Base-by-base conservation (phyloP, 2,888 invertebrate genomes). In the Spilosoma lubricipeda region DNA sequence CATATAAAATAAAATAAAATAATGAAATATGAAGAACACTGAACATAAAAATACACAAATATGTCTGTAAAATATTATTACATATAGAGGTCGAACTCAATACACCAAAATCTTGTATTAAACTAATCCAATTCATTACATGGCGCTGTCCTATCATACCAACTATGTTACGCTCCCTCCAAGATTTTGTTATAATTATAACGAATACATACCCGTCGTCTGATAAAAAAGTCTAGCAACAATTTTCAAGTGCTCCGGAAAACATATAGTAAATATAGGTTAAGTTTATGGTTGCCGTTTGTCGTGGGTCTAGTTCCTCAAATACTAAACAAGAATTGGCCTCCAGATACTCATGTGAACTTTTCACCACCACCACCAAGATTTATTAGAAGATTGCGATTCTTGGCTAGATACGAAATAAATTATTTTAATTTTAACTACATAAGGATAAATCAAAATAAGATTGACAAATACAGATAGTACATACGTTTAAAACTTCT, bases 201-300 rank as follows among this genome's bases (percentile, higher is more conserved):
- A 5, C 0, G 30, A 63, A 75, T 73, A 86, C 88, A 80, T 79
- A 94, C 94, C 76, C 94, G 81, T 71, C 90, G 85, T 36, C 91
- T 90, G 7, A 70, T 8, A 3, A 92, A 71, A 89, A 90, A 2
- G 71, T 77, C 3, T 90, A 76, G 74, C 94, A 95, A 76, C 94
- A 95, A 74, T 80, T 89, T 76, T 94, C 94, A 5, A 93, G 79
- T 1, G 91, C 94, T 45, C 90, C 91, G 0, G 94, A 93, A 77
- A 90, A 94, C 9, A 86, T 90, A 78, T 90, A 95, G 76, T 88
- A 93, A 5, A 95, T 86, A 70, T 91, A 93, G 0, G 92, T 93
- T 7, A 80, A 78, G 75, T 91, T 91, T 23, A 20, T 68, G 3
- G 66, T 77, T 0, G 89, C 88, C 13, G 88, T 45, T 1, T 36